Percentiles rank a stretch among this genome's conserved stretches.
Evolutionary conservation across 2,888 invertebrate genomes (phyloP).

Genomic region (Pristionchus mayeri): DNA sequence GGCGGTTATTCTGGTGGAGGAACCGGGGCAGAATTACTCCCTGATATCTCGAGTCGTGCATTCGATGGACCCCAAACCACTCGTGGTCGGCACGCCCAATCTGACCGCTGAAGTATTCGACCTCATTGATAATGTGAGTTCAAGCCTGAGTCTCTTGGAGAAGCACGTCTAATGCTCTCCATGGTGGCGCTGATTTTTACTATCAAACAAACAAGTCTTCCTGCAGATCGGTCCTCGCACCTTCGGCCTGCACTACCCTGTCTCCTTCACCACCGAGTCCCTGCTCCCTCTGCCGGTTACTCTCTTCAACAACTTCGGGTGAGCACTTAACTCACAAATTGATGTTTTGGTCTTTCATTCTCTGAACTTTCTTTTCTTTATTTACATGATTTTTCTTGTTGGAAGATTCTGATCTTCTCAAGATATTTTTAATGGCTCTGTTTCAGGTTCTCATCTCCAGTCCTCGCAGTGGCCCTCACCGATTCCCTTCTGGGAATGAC

Average conservation of each 20-base stretch:
- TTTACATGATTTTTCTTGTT: too few species aligned
- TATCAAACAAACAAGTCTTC: neutral
- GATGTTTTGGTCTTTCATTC: too few species aligned
- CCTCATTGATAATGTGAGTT: neutral
- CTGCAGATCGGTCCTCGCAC: slow-evolving; percentile 56
- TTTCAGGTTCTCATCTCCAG: slow-evolving; percentile 57
- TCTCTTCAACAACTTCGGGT: slow-evolving; percentile 63
- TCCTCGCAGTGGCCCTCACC: slow-evolving; percentile 61
- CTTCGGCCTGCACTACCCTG: slow-evolving; percentile 66
- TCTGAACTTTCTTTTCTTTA: too few species aligned
- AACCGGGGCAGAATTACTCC: neutral
- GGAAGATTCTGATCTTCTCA: too few species aligned
- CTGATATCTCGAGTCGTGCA: neutral
- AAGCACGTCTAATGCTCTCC: too few species aligned
- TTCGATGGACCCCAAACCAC: neutral
- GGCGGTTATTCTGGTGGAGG: slow-evolving; percentile 13
- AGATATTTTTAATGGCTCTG: too few species aligned
- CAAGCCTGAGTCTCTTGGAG: too few species aligned
- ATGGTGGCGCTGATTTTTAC: too few species aligned
- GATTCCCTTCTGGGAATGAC: slow-evolving; percentile 57
- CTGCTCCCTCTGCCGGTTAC: neutral
- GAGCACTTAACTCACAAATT: too few species aligned
- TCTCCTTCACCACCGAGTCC: slow-evolving; percentile 55
- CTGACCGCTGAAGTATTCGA: slow-evolving; percentile 4
- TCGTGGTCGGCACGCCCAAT: neutral